phyloP scores from a whole-genome alignment of 2,797 vertebrate species.

The Poecilia velifera region DNA sequence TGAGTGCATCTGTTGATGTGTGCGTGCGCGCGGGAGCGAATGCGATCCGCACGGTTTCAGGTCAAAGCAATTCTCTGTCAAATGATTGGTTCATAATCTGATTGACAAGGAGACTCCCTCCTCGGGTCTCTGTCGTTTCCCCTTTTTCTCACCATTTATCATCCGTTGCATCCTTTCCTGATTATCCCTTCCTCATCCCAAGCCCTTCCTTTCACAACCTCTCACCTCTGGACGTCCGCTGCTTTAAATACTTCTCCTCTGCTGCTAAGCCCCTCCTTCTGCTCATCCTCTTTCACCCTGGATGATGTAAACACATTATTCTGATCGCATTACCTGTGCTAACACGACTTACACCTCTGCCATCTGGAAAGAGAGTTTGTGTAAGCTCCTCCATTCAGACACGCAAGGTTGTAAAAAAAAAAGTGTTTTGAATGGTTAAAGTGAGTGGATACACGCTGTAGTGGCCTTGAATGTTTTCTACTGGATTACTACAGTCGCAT shows the following conservation, averaged over 20 bases:
- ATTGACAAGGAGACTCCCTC: conserved; percentile 73
- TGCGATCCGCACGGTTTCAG: conserved; percentile 66
- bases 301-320: conserved; percentile 72
- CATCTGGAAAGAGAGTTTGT: conserved; percentile 27
- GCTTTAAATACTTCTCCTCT: conserved; percentile 16
- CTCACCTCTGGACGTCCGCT: conserved; percentile 24
- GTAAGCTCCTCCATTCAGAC: conserved; percentile 5
- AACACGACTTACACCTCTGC: conserved; percentile 50
- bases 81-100: conserved; percentile 81
- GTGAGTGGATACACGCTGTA: conserved; percentile 21
- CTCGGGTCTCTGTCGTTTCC: conserved; percentile 45
- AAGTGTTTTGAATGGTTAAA: conserved; percentile 11
- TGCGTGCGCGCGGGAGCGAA: conserved; percentile 46
- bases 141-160: conserved; percentile 49
- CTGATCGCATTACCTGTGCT: conserved; percentile 70
- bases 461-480: conserved; percentile 52
- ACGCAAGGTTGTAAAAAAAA: conserved; percentile 18
- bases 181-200: conserved; percentile 22
- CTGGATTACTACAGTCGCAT: conserved; percentile 34
- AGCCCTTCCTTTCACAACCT: conserved; percentile 20
- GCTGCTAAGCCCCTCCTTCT: conserved; percentile 35
- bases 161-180: conserved; percentile 40
- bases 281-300: conserved; percentile 34
- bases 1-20: conserved; percentile 68
- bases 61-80: conserved; percentile 76